These are phyloP conservation scores for Tiliacea citrago DNA, from an alignment of 2,888 invertebrate genomes.

Conservation along the genomic window DNA sequence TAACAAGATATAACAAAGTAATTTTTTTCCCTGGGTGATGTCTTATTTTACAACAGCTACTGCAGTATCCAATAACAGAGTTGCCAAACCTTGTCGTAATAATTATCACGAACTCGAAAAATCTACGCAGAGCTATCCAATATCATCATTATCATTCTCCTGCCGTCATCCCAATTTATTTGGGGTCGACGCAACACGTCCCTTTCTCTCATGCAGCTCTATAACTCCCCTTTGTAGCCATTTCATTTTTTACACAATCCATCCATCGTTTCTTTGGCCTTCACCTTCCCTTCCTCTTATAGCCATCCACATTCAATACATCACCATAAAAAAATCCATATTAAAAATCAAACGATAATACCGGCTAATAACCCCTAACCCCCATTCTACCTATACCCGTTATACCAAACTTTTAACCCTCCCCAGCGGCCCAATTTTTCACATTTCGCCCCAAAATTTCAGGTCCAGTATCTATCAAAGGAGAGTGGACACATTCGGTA, in stretches of 20 bases:
- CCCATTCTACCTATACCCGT: constrained; percentile 25
- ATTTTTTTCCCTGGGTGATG: not conserved
- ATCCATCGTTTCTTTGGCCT: not conserved
- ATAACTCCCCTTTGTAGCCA: not conserved
- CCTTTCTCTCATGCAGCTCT: too few relatives aligned
- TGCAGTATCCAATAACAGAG: too few relatives aligned
- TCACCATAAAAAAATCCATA: not conserved
- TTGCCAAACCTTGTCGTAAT: too few relatives aligned
- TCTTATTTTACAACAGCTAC: not conserved
- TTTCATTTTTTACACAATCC: not conserved
- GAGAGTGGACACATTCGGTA: constrained; percentile 77
- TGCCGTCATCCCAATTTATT: not conserved
- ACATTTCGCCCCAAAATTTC: constrained; percentile 55
- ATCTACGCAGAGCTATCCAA: not conserved
- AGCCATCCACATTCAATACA: not conserved
- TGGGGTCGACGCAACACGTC: not conserved
- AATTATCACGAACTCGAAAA: not conserved
- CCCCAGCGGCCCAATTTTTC: constrained; percentile 57
- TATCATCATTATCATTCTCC: not conserved
- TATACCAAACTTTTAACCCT: constrained; percentile 43
- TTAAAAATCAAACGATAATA: constrained; percentile 33
- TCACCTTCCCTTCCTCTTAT: too few relatives aligned
- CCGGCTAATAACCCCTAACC: constrained; percentile 37
- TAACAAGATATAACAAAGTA: not conserved
- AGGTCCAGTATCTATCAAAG: constrained; percentile 76